Evolutionary conservation across 2,888 invertebrate species (phyloP), one percentile per base, ranked within the genome.

Genomic region (Darwinula stevensoni): DNA sequence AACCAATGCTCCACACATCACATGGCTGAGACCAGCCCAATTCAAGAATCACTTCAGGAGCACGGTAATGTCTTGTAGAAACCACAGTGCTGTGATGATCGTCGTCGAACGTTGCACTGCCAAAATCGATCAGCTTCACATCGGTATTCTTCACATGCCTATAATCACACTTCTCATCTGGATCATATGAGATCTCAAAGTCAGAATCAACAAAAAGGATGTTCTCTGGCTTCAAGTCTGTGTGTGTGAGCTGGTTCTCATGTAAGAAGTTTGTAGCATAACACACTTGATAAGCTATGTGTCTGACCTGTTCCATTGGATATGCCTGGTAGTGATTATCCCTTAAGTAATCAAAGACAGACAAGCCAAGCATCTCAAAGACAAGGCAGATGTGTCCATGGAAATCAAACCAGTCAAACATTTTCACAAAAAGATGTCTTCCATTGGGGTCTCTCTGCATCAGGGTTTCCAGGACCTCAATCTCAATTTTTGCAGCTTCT

Each of bases 81-180:
- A 61, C 59, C 30, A 61, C 59, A 3, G 58, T 58, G 37, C 57
- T 57, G 44, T 61, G 61, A 41, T 62, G 59, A 38, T 61, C 61
- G 43, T 59, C 52, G 41, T 62, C 60, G 39, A 45, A 51, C 4
- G 54, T 48, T 1, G 57, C 56, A 5, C 56, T 54, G 14, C 57
- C 57, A 42, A 58, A 58, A 41, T 58, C 57, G 31, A 58, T 58
- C 29, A 57, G 41, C 37, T 56, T 57, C 31, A 54, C 47, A 29
- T 52, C 48, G 12, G 59, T 52, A 36, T 49, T 47, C 31, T 51
- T 49, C 4, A 61, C 48, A n/a, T 6, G n/a, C n/a, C 22, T 17
- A 6, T 12, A n/a, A 12, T n/a, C 18, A 38, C 47, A 43, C 47
- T 47, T 39, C 45, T 46, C n/a, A 26, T 43, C 35, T 36, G 47